Evolutionary conservation across 2,888 invertebrate genomes (phyloP), one percentile per base, ranked within the genome.

Genomic region (Labia minor): DNA sequence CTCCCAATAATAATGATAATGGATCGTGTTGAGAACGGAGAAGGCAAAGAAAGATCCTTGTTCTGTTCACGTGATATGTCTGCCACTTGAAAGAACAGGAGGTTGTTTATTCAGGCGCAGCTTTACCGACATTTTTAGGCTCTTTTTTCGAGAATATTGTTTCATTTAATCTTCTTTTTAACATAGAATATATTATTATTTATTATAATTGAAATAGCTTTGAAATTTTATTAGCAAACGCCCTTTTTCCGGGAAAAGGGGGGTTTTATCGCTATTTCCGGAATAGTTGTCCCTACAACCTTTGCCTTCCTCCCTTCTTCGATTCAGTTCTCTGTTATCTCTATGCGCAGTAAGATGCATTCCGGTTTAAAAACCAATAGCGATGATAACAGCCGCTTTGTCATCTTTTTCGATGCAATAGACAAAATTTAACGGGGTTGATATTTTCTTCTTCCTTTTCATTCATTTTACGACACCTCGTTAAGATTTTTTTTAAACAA

Each of bases 31-130:
- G 26, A 26, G 26, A 3, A 26, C n/a, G 26, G 4, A 26, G 8
- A 26, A 26, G 49, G 33, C 33, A 8, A 33, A 33, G 6, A 33
- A 33, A 33, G 33, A 33, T 8, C 49, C 26, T 26, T n/a, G n/a
- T n/a, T 49, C 49, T 16, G n/a, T 49, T 49, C 49, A 49, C 49
- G 16, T 49, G 49, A 49, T 49, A 11, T 26, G n/a, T n/a, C n/a
- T n/a, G 3, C 49, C 49, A 49, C 49, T 49, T 49, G 49, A 49
- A 16, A 14, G 49, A 49, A 16, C n/a, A 49, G 2, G 49, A 49
- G 49, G 49, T 49, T 49, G 49, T 49, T 49, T 49, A 49, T 49
- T 49, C 49, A 49, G 49, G 49, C 49, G 49, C 16, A 49, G 49
- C 49, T 16, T 26, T 26, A 26, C 26, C 26, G 26, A 26, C 26